Evolutionary conservation across 2,888 invertebrate species (phyloP), one percentile per base, ranked within the genome.

Genomic region (Metalampra italica): DNA sequence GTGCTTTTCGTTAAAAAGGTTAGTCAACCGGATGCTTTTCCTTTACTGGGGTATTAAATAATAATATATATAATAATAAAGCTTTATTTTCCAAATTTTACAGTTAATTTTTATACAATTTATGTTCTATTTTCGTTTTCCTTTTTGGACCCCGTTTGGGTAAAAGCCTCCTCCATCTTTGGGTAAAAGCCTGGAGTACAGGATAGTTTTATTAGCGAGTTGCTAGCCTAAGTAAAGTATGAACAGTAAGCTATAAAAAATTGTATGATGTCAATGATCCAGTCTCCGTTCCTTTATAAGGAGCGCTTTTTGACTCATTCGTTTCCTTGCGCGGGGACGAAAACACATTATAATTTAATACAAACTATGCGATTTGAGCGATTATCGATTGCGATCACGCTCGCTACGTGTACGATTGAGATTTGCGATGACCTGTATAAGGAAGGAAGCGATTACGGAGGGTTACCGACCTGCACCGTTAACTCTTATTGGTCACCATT

Each of bases 381-480:
- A 56, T 69, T 75, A 64, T 60, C 57, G 57, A 84, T 83, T 78
- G 64, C 71, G 66, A 74, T 82, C 85, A 83, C 82, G 85, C 78
- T 68, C 71, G 64, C 51, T 53, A 71, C 64, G 34, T 34, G 34
- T 34, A 4, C 39, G 39, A 39, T 14, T 39, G 70, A 81, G 82
- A 86, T 86, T 81, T 68, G 80, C 74, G 70, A 65, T 66, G 60
- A 68, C 60, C 79, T 77, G 70, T 75, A 78, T 82, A 81, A 85
- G 86, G 89, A 82, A 82, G 85, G 82, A 81, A 82, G 75, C 78
- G 76, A 86, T 87, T 86, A 84, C 75, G 75, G 76, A 71, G 78
- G 89, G 88, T 88, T 75, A 80, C 63, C 73, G 85, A 87, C 87
- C 88, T 57, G 78, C 50, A 83, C 86, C 88, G 88, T 88, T 87